Conservation (phyloP, 2,888 invertebrate species). For the Caenorhabditis plicata region DNA sequence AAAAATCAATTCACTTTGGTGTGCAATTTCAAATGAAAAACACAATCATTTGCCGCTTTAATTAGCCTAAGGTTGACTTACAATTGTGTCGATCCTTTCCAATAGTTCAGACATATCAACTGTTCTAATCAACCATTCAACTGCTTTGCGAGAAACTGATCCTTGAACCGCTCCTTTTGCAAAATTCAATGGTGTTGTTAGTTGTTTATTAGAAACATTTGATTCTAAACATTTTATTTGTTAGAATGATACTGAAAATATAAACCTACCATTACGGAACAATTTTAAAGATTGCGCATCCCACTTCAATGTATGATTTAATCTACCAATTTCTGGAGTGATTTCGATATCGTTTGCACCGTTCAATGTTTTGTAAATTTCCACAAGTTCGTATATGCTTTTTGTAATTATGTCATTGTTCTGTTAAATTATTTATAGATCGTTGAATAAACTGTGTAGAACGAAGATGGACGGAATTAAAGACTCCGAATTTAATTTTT, state of each 20-base stretch:
- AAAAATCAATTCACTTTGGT: neutral
- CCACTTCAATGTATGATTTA: slow-evolving; percentile 19
- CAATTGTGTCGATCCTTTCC: too few species aligned
- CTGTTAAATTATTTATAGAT: too few species aligned
- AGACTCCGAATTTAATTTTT: too few species aligned
- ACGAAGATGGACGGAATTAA: too few species aligned
- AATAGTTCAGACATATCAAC: slow-evolving; percentile 22
- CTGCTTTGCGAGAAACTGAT: slow-evolving; percentile 32
- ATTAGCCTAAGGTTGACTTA: too few species aligned
- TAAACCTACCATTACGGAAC: slow-evolving; percentile 8
- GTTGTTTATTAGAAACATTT: slow-evolving; percentile 1
- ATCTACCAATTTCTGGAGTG: slow-evolving; percentile 24
- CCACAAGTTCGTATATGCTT: slow-evolving; percentile 30
- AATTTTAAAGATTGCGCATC: slow-evolving; percentile 28
- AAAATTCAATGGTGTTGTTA: slow-evolving; percentile 17
- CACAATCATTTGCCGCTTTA: too few species aligned
- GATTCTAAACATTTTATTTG: slow-evolving; percentile 12
- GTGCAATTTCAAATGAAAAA: too few species aligned
- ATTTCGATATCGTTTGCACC: slow-evolving; percentile 42
- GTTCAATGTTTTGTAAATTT: slow-evolving; percentile 25
- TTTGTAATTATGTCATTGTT: slow-evolving; percentile 40
- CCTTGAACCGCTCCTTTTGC: slow-evolving; percentile 40
- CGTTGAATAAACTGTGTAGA: too few species aligned
- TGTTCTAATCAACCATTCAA: slow-evolving; percentile 36
- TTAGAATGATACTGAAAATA: neutral